These are phyloP conservation scores for Troides oblongomaculatus DNA, from an alignment of 2,888 invertebrate genomes.

Conservation along the genomic window DNA sequence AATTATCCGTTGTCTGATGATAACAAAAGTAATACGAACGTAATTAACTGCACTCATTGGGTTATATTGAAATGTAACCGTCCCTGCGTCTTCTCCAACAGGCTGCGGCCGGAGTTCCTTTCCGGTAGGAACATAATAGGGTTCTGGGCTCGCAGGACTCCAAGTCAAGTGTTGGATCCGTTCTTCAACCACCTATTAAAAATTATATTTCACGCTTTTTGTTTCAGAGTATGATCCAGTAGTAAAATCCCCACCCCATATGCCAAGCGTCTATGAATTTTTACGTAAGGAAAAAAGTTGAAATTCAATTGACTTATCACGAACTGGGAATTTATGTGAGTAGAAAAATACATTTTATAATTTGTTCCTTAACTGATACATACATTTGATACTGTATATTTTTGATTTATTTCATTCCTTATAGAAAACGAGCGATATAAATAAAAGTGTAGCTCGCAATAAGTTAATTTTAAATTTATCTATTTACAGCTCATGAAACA, in stretches of 20 bases:
- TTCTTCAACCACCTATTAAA: constrained; percentile 87
- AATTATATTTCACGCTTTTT: not conserved
- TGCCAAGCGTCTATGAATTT: not conserved
- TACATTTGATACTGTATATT: not conserved
- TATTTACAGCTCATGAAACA: not conserved
- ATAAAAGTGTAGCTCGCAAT: not conserved
- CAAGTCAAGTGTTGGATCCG: constrained; percentile 88
- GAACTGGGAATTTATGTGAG: no score
- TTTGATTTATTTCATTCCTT: not conserved
- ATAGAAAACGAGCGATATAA: no score
- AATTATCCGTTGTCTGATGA: not conserved
- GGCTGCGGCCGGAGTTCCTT: constrained; percentile 91
- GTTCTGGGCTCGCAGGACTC: constrained; percentile 86
- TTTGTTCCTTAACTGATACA: not conserved
- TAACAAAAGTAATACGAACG: constrained; percentile 76
- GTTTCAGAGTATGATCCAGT: not conserved
- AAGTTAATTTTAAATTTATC: not conserved
- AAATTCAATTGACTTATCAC: no score
- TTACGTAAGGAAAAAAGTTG: not conserved
- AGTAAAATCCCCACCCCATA: not conserved
- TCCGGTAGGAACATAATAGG: constrained; percentile 88
- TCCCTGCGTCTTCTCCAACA: constrained; percentile 91
- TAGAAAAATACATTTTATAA: no score
- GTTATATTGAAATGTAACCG: constrained; percentile 90
- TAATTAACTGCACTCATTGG: constrained; percentile 94